phyloP scores from a whole-genome alignment of 2,888 invertebrate species.

The Hirtodrosophila duncani region DNA sequence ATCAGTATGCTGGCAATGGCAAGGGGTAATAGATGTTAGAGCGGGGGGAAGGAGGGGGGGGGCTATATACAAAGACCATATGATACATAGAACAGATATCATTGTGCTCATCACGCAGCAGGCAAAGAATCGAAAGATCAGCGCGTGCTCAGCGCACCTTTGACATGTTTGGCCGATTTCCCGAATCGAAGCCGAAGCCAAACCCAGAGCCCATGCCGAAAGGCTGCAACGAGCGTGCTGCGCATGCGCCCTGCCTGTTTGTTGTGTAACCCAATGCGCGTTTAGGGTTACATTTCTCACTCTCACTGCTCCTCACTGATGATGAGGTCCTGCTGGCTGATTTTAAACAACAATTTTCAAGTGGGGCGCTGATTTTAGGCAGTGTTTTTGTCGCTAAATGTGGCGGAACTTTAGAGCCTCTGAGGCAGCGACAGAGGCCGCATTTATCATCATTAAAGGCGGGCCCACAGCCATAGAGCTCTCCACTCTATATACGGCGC shows the following conservation, averaged over 20 bases:
- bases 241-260: slow-evolving; percentile 55
- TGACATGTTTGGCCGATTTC: slow-evolving; percentile 28
- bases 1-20: slow-evolving; percentile 27
- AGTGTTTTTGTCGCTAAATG: slow-evolving; percentile 58
- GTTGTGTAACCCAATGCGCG: slow-evolving; percentile 67
- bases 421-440: slow-evolving; percentile 32
- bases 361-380: slow-evolving; percentile 18
- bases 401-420: slow-evolving; percentile 58
- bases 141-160: slow-evolving; percentile 62
- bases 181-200: background rate
- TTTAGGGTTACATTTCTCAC: slow-evolving; percentile 44
- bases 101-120: slow-evolving; percentile 56
- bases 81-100: slow-evolving; percentile 29
- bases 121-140: slow-evolving; percentile 17
- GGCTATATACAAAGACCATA: slow-evolving; percentile 6
- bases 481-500: slow-evolving; percentile 25
- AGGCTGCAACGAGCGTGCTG: slow-evolving; percentile 55
- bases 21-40: slow-evolving; percentile 37
- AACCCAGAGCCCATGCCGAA: slow-evolving; percentile 26
- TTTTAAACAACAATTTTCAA: slow-evolving; percentile 34
- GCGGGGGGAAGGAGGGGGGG: slow-evolving; percentile 19
- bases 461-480: slow-evolving; percentile 29
- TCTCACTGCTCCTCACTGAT: background rate
- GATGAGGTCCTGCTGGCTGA: background rate
- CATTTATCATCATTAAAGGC: slow-evolving; percentile 74